phyloP scores from a whole-genome alignment of 2,797 vertebrate species.

The Craterocephalus amniculus region DNA sequence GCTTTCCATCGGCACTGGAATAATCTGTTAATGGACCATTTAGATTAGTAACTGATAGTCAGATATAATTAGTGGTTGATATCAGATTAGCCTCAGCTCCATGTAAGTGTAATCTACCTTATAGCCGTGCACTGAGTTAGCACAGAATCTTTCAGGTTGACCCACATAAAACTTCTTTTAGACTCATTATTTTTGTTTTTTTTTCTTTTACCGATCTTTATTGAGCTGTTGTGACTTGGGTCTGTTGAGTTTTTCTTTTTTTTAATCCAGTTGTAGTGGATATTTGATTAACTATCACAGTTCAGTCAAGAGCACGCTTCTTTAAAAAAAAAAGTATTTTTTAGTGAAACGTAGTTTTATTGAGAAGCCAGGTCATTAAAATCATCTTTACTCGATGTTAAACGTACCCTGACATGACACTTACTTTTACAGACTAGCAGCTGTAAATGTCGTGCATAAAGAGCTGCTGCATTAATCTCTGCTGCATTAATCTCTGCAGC shows the following conservation, averaged over 20 bases:
- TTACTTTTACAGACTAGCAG: slow-evolving; percentile 7
- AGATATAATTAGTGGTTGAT: not conserved
- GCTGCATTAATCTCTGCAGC: not conserved
- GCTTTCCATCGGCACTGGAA: not conserved
- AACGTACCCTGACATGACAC: slow-evolving; percentile 14
- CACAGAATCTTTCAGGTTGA: not conserved
- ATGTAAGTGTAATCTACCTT: not conserved
- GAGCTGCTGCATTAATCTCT: not conserved
- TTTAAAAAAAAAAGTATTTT: not conserved
- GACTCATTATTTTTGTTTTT: not conserved
- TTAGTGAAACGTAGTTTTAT: slow-evolving; percentile 1
- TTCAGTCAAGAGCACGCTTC: not conserved
- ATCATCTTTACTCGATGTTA: slow-evolving; percentile 2
- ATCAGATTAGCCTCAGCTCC: not conserved
- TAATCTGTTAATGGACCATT: not conserved
- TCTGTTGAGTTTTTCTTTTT: not conserved
- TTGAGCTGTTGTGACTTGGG: not conserved
- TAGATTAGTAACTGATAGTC: not conserved
- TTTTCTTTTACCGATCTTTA: no score
- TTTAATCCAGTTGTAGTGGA: not conserved
- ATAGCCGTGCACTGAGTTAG: not conserved
- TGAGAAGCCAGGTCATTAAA: not conserved
- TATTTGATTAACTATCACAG: not conserved
- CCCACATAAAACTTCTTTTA: not conserved
- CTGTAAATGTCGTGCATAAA: slow-evolving; percentile 17